phyloP scores from a whole-genome alignment of 2,888 invertebrate species.

The Melikaiella ostensackeni region DNA sequence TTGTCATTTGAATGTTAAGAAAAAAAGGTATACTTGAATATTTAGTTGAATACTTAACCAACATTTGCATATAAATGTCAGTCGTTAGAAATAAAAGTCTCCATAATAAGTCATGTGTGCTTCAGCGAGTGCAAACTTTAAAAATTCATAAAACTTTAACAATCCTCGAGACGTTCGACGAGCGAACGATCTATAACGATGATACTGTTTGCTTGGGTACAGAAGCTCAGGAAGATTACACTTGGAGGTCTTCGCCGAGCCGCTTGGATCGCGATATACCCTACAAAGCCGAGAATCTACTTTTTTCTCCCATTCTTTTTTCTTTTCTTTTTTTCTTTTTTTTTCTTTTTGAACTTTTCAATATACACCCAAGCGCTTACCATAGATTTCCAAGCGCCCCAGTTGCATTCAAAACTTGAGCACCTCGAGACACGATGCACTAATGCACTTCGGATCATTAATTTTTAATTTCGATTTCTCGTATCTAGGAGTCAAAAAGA shows the following conservation, averaged over 20 bases:
- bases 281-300: constrained; percentile 37
- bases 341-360: constrained; percentile 51
- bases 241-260: constrained; percentile 62
- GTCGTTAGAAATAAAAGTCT: background rate
- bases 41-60: no score
- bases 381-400: constrained; percentile 25
- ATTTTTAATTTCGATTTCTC: constrained; percentile 55
- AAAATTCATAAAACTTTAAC: background rate
- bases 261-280: constrained; percentile 55
- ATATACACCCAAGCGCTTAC: constrained; percentile 42
- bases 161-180: background rate
- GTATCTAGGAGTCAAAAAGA: constrained; percentile 18
- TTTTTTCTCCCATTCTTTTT: constrained; percentile 33
- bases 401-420: constrained; percentile 15
- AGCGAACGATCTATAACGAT: constrained; percentile 29
- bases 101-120: background rate
- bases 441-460: constrained; percentile 47
- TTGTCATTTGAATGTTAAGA: background rate
- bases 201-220: constrained; percentile 51
- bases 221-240: constrained; percentile 60
- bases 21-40: no score
- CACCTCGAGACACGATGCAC: constrained; percentile 15
- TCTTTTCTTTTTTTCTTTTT: background rate
- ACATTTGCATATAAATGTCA: no score
- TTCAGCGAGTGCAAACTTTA: no score